Conservation (phyloP, 1,140 invertebrate species). For the Argopecten irradians region DNA sequence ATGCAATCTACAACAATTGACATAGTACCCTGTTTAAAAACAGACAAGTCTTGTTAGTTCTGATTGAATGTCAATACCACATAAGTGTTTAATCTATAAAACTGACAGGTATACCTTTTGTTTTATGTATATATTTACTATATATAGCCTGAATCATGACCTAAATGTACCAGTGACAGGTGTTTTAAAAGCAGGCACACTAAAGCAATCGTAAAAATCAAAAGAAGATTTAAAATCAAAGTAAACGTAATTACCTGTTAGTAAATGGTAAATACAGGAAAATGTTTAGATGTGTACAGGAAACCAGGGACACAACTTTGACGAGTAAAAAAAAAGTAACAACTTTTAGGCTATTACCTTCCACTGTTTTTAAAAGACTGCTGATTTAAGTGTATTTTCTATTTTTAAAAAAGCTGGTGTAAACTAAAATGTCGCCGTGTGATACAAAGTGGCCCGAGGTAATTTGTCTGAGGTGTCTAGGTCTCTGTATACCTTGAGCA, state of each 20-base stretch:
- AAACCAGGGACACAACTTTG: not conserved
- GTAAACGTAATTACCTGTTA: not conserved
- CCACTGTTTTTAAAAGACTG: not conserved
- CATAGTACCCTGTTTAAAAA: not conserved
- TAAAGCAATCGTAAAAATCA: not conserved
- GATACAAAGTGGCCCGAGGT: not conserved
- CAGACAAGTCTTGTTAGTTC: not conserved
- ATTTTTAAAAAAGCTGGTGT: not conserved
- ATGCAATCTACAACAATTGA: not conserved
- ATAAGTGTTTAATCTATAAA: not conserved
- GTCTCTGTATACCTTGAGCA: not conserved
- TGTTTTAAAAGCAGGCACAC: not conserved
- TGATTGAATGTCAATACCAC: not conserved
- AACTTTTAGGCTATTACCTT: not conserved
- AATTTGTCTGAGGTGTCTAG: slow-evolving; percentile 1
- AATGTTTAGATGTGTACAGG: not conserved
- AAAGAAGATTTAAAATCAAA: not conserved
- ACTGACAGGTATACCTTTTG: not conserved
- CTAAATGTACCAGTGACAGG: not conserved
- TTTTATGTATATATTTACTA: not conserved
- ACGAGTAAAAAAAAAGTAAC: not conserved
- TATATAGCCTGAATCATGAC: not conserved
- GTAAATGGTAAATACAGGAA: not conserved
- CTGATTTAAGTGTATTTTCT: not conserved
- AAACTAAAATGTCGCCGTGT: not conserved